Conservation (phyloP, 2,113 vertebrate genomes). For the Loxodonta africana region DNA sequence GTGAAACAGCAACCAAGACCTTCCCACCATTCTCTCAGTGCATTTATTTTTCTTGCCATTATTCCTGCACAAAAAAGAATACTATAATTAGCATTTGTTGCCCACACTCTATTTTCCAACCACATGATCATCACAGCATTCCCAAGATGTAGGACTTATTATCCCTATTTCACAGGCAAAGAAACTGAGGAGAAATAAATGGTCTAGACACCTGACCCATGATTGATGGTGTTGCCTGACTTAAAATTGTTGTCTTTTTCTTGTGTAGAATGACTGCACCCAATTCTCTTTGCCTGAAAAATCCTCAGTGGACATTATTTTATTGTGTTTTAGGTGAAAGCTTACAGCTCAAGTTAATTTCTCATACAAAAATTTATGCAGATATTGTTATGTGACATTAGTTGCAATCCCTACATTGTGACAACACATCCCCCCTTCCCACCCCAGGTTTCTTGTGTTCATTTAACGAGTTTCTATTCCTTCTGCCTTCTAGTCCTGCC, state of each 20-base stretch:
- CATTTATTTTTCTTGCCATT: not conserved
- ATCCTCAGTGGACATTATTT: not conserved
- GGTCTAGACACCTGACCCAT: not conserved
- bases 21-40: not conserved
- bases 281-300: not conserved
- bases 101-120: slow-evolving; percentile 1
- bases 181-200: not conserved
- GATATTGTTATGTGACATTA: too few relatives aligned
- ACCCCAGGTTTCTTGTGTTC: too few relatives aligned
- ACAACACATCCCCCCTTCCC: too few relatives aligned
- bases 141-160: not conserved
- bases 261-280: not conserved
- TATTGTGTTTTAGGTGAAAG: too few relatives aligned
- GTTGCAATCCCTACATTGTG: too few relatives aligned
- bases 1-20: not conserved
- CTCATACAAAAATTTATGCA: too few relatives aligned
- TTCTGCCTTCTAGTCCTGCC: too few relatives aligned
- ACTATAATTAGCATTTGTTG: not conserved
- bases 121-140: not conserved
- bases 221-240: not conserved
- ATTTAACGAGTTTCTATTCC: too few relatives aligned
- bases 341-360: too few relatives aligned
- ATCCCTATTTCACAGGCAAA: not conserved
- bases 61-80: not conserved
- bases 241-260: not conserved